Evolutionary conservation across 1,140 invertebrate genomes (phyloP), one percentile per base, ranked within the genome.

Genomic region (Achatina immaculata): DNA sequence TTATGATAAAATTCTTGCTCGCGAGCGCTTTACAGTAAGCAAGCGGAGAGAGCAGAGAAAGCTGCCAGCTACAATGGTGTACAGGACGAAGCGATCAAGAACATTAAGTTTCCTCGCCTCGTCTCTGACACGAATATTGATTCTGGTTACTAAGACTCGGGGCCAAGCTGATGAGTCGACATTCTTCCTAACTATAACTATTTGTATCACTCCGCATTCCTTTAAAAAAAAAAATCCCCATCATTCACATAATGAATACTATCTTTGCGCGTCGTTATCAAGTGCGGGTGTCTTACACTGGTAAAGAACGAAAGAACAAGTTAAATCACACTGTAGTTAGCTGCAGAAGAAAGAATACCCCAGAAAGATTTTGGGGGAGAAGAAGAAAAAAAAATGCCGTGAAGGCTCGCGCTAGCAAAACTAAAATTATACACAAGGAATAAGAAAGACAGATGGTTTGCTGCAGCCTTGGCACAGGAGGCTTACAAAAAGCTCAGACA

Each of bases 181-280:
- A 62, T 62, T n/a, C n/a, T n/a, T n/a, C n/a, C n/a, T n/a, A n/a
- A n/a, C 58, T 62, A 62, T 28, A 62, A 28, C 58, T 16, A 62
- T 62, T 62, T 31, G 58, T 62, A 62, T 62, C 58, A 62, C 28
- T 62, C 58, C 58, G 58, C 58, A 31, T n/a, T 62, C 58, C n/a
- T n/a, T n/a, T 62, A 62, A 28, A 31, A n/a, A n/a, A n/a, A n/a
- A n/a, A n/a, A n/a, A n/a, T n/a, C 58, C 58, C 7, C 31, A 62
- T 31, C 58, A 62, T 62, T 62, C 58, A 62, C 31, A 62, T n/a
- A 55, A 55, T 21, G 24, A 55, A 55, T 55, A 24, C n/a, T 55
- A 24, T 55, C 31, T 62, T 28, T 2, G 58, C 58, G 58, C 58
- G 58, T 34, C 16, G 58, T 34, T 28, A 62, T 4, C 58, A 31